Conservation (phyloP, 2,113 vertebrate species). For the Raja brachyura region DNA sequence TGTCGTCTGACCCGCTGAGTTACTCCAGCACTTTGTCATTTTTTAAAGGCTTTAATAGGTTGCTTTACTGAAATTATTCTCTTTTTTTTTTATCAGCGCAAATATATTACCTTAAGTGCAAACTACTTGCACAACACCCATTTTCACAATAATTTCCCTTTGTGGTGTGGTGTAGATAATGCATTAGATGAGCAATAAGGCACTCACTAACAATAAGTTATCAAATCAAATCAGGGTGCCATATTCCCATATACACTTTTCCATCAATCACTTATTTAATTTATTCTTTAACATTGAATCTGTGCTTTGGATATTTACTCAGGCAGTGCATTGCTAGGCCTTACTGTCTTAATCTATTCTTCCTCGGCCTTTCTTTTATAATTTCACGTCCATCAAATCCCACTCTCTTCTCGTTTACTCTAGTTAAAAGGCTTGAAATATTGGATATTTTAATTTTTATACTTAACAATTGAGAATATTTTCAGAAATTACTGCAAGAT, state of each 20-base stretch:
- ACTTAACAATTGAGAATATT: background rate
- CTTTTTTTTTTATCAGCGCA: background rate
- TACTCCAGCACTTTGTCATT: too few relatives aligned
- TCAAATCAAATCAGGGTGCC: background rate
- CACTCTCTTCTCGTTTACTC: background rate
- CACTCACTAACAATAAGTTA: background rate
- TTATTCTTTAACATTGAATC: background rate
- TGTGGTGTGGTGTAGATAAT: background rate
- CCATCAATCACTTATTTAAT: background rate
- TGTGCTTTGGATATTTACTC: too few relatives aligned
- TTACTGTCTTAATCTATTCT: background rate
- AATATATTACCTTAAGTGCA: background rate
- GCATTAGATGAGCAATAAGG: background rate
- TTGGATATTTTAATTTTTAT: too few relatives aligned
- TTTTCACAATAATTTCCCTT: background rate
- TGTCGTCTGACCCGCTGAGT: too few relatives aligned
- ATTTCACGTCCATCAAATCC: background rate
- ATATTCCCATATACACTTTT: background rate
- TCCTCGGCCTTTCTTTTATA: background rate
- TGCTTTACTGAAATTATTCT: background rate
- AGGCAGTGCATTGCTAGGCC: too few relatives aligned
- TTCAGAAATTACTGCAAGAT: background rate
- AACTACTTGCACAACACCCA: background rate
- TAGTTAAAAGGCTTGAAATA: background rate
- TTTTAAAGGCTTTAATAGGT: too few relatives aligned